These are phyloP conservation scores for Zaprionus inermis DNA, from an alignment of 1,140 invertebrate species.

Conservation along the genomic window DNA sequence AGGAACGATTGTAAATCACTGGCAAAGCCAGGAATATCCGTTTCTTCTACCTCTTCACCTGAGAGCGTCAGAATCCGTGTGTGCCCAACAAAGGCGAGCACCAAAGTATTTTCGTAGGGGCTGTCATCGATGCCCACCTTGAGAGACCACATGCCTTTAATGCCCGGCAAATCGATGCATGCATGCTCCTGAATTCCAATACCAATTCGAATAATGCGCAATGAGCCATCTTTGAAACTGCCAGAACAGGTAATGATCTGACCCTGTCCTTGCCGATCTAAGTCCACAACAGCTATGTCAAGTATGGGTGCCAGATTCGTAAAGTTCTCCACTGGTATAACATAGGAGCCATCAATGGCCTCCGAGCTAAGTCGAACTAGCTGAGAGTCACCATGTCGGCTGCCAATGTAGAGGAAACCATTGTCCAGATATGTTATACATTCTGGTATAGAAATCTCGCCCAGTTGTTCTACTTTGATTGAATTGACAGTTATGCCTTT, in stretches of 20 bases:
- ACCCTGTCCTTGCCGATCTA: slow-evolving; percentile 98
- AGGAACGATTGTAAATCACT: slow-evolving; percentile 96
- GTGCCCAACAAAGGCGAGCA: slow-evolving; percentile 97
- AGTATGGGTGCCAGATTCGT: slow-evolving; percentile 98
- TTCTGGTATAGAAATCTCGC: slow-evolving; percentile 98
- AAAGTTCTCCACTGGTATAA: slow-evolving; percentile 97
- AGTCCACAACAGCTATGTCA: slow-evolving; percentile 98
- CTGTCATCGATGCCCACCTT: slow-evolving; percentile 88
- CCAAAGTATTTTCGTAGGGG: slow-evolving; percentile 92
- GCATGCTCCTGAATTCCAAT: slow-evolving; percentile 99
- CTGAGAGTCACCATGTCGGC: slow-evolving; percentile 97
- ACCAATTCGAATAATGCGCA: slow-evolving; percentile 98
- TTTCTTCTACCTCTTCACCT: slow-evolving; percentile 99
- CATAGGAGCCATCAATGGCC: slow-evolving; percentile 94
- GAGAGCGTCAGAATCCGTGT: slow-evolving; percentile 94
- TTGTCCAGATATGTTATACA: slow-evolving; percentile 99
- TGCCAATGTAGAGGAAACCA: slow-evolving; percentile 98
- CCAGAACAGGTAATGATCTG: slow-evolving; percentile 99
- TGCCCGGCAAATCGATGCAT: slow-evolving; percentile 97
- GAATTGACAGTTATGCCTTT: slow-evolving; percentile 93
- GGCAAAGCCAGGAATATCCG: slow-evolving; percentile 95
- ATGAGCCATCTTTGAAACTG: slow-evolving; percentile 97
- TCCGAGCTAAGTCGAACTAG: slow-evolving; percentile 95
- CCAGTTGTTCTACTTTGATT: slow-evolving; percentile 96
- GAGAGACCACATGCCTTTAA: slow-evolving; percentile 98